Evolutionary conservation across 2,113 vertebrate genomes (phyloP), one percentile per base, ranked within the genome.

Genomic region (Arenaria interpres): DNA sequence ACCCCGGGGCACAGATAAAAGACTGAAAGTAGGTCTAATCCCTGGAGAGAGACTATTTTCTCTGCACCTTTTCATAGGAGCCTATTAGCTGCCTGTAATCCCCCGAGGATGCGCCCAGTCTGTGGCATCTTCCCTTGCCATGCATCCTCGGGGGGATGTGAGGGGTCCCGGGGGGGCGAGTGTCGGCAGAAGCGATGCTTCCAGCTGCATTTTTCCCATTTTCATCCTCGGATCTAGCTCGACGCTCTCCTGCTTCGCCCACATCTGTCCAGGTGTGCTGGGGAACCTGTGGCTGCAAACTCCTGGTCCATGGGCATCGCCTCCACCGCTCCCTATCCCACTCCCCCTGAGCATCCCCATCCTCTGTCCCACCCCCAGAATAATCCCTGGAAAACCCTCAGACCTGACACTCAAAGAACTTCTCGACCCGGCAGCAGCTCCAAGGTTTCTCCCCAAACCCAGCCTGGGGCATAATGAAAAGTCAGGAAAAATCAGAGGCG

Each of bases 121-220:
- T 79, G 57, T 4, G 2, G 27, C 62, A 51, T 43, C 63, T 64
- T 67, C 82, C 60, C 64, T 60, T 1, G 1, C 48, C 1, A 9
- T 4, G 9, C 27, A 2, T 27, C 60, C 53, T 15, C 7, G 0
- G 17, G 57, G 28, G 66, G 23, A 19, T 16, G 5, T 0, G 1
- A 18, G 7, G 14, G 67, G 33, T 91, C 50, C 68, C 0, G 1
- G 6, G 35, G 53, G 53, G 23, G 18, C 0, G 8, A 72, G 17
- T 1, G 0, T 51, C 6, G 2, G 20, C 3, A 0, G 1, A 4
- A 67, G 14, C 1, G 21, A 62, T 62, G 79, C 19, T 84, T 67
- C 7, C 23, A 64, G 77, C 15, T 14, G 28, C 0, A 2, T 62
- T 77, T 46, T 91, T 64, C 64, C 75, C 7, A 0, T 16, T 86